These are phyloP conservation scores for Xenopus laevis DNA, from an alignment of 2,113 vertebrate genomes.

Conservation along the genomic window DNA sequence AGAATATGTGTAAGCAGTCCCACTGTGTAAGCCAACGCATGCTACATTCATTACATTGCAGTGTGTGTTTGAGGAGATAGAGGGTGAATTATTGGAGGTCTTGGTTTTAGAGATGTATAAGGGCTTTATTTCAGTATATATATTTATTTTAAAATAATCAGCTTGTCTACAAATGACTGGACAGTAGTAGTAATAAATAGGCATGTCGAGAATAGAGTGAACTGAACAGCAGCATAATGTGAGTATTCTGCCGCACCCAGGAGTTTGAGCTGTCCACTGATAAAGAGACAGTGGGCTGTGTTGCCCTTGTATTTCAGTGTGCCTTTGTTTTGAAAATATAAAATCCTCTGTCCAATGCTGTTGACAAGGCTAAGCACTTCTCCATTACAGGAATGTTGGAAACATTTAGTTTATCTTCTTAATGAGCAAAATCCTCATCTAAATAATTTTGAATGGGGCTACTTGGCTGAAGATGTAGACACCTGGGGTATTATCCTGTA, in stretches of 20 bases:
- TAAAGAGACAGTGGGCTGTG: slow-evolving; percentile 18
- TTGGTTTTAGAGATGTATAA: background rate
- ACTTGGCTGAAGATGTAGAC: slow-evolving; percentile 29
- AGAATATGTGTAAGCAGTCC: background rate
- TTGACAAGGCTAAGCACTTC: slow-evolving; percentile 49
- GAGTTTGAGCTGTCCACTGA: slow-evolving; percentile 34
- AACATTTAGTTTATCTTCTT: slow-evolving; percentile 30
- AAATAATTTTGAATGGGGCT: slow-evolving; percentile 35
- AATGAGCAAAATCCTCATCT: slow-evolving; percentile 34
- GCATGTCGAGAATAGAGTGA: background rate
- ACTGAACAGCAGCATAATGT: background rate
- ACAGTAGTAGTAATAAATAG: background rate
- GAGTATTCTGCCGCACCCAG: slow-evolving; percentile 46
- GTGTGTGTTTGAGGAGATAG: slow-evolving; percentile 5
- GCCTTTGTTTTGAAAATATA: slow-evolving; percentile 54
- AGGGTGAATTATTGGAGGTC: slow-evolving; percentile 1
- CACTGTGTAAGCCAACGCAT: background rate
- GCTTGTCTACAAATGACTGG: background rate
- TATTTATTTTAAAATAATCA: background rate
- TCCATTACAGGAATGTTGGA: slow-evolving; percentile 26
- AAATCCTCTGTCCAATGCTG: slow-evolving; percentile 33
- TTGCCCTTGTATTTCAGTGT: slow-evolving; percentile 30
- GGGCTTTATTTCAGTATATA: slow-evolving; percentile 6
- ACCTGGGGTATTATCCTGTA: slow-evolving; percentile 36
- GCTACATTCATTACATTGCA: background rate